Conservation (phyloP, 2,113 vertebrate species). For the Sinocyclocheilus grahami region DNA sequence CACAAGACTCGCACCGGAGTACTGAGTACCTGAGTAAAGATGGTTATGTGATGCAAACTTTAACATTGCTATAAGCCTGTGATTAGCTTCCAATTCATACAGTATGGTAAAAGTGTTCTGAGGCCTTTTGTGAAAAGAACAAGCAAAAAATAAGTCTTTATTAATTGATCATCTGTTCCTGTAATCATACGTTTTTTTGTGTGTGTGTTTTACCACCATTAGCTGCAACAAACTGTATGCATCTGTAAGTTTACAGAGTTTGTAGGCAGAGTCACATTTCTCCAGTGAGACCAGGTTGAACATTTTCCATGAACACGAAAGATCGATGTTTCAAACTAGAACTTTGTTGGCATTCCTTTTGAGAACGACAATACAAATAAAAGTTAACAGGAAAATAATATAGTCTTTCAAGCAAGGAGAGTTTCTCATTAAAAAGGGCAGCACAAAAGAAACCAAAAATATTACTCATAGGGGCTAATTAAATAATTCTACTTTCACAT, state of each 20-base stretch:
- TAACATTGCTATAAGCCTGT: too few relatives aligned
- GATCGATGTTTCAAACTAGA: not conserved
- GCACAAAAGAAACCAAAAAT: slow-evolving; percentile 64
- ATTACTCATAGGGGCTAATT: slow-evolving; percentile 68
- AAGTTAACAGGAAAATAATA: slow-evolving; percentile 51
- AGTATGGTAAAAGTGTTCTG: not conserved
- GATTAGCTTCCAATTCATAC: too few relatives aligned
- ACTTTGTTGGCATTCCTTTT: not conserved
- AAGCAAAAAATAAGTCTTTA: not conserved
- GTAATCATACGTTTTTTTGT: not conserved
- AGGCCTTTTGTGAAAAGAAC: not conserved
- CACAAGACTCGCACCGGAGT: too few relatives aligned
- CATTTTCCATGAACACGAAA: not conserved
- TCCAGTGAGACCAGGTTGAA: not conserved
- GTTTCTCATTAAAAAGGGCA: slow-evolving; percentile 53
- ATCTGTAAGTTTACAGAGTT: not conserved
- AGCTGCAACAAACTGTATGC: not conserved
- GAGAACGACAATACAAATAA: slow-evolving; percentile 48
- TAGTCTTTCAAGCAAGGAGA: slow-evolving; percentile 43
- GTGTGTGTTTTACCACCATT: too few relatives aligned
- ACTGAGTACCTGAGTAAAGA: too few relatives aligned
- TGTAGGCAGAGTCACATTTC: not conserved
- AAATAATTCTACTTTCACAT: slow-evolving; percentile 50
- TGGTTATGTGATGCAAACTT: too few relatives aligned
- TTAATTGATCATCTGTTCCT: not conserved